A percentile compares a stretch with the other conserved stretches of the same genome.
These are phyloP conservation scores for Cylloceria caligata DNA, from an alignment of 2,888 invertebrate genomes.

Conservation along the genomic window DNA sequence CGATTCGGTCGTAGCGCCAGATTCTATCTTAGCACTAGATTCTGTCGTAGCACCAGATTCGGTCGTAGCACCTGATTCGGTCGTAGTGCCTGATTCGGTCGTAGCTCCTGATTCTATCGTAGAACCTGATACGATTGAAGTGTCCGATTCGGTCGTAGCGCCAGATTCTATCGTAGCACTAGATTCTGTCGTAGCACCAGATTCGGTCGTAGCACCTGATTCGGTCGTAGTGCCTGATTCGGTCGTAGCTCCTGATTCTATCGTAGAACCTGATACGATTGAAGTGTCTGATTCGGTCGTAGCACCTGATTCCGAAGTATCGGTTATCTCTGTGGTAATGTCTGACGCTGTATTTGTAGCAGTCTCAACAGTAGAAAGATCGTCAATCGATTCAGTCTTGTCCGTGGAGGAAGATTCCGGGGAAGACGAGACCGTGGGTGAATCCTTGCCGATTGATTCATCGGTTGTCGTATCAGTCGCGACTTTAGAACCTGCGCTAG, in stretches of 20 bases:
- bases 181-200: constrained; percentile 14
- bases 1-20: constrained; percentile 52
- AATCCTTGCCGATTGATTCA: constrained; percentile 51
- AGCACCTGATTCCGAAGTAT: constrained; percentile 8
- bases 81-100: constrained; percentile 52
- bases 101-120: constrained; percentile 72
- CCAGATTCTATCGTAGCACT: constrained; percentile 66
- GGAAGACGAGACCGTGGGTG: constrained; percentile 54
- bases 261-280: constrained; percentile 46
- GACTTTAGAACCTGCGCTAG: constrained; percentile 43
- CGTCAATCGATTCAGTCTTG: constrained; percentile 66
- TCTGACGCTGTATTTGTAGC: constrained; percentile 13
- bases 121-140: constrained; percentile 67
- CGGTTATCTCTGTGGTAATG: constrained; percentile 12
- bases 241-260: constrained; percentile 45
- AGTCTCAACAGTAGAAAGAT: constrained; percentile 37
- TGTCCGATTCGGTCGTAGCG: constrained; percentile 71
- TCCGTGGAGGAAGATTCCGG: constrained; percentile 69
- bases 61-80: constrained; percentile 52
- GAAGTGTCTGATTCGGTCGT: background rate
- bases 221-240: constrained; percentile 64
- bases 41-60: constrained; percentile 14
- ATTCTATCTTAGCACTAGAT: constrained; percentile 54
- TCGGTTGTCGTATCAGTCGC: constrained; percentile 48
- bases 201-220: constrained; percentile 61